Evolutionary conservation across 2,797 vertebrate genomes (phyloP), one percentile per base, ranked within the genome.

Genomic region (Mycteria americana): DNA sequence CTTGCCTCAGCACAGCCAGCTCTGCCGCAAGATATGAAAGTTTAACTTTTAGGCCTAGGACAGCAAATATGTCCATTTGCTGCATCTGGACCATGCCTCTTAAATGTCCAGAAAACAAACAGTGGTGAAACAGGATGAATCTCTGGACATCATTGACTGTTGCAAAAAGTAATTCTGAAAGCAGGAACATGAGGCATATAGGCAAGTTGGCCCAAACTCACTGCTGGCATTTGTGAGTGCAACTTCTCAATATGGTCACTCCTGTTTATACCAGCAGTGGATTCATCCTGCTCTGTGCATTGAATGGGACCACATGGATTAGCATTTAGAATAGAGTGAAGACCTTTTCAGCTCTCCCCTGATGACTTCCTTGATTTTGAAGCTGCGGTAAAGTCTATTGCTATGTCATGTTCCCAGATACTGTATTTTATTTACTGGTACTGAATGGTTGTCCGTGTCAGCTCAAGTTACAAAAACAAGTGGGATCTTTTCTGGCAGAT

Each of bases 401-500:
- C 30, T 79, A 10, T 48, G 35, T 65, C 33, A 23, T 48, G 17
- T 83, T 97, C 39, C 35, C 51, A 81, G 60, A 73, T 62, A 50
- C 8, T 56, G 4, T 43, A 28, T 89, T 83, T 89, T 83, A 85
- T 94, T 92, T 92, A 81, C 59, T 85, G 57, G 18, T 73, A 46
- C 46, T 39, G 48, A 92, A 53, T 82, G 13, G 30, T 22, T 89
- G 21, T 54, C 43, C 89, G 9, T 72, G 57, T 72, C 74, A 89
- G 27, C 15, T 83, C 53, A 81, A 63, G 51, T 81, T 89, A 82
- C 16, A 90, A 92, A 94, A 85, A 51, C 28, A 92, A 81, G 30
- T n/a, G 21, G 30, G 18, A 50, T 74, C 35, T 82, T 93, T 91
- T 85, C 37, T 85, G 77, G 27, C 39, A 83, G 51, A 56, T 72